Percentiles rank a stretch among this genome's conserved stretches.
phyloP scores from a whole-genome alignment of 37 sponge, comb jelly and placozoan species.

The Mnemiopsis leidyi region DNA sequence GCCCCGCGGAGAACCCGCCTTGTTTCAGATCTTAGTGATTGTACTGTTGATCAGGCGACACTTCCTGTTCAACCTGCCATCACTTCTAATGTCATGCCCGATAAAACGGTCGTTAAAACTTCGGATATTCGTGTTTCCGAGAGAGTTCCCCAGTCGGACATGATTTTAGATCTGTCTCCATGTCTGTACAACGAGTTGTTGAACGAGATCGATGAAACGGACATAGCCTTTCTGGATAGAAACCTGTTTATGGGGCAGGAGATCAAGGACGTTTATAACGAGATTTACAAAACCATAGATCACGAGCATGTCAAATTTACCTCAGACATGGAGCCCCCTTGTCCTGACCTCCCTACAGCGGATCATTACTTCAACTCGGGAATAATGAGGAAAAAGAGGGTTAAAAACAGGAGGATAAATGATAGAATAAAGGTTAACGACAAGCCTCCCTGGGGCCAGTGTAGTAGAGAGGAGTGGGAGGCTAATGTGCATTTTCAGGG shows the following conservation, averaged over 20 bases:
- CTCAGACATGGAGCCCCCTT: slow-evolving; percentile 25
- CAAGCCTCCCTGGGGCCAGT: slow-evolving; percentile 19
- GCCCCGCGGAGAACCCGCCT: neutral
- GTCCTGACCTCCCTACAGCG: slow-evolving; percentile 1
- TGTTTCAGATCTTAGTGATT: neutral
- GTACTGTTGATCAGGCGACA: neutral
- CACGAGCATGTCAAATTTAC: slow-evolving; percentile 71
- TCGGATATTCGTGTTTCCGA: slow-evolving; percentile 79
- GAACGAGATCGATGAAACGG: slow-evolving; percentile 70
- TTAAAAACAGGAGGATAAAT: slow-evolving; percentile 60
- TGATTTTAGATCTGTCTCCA: slow-evolving; percentile 69
- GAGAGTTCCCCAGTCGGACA: slow-evolving; percentile 67
- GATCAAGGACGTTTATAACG: slow-evolving; percentile 72
- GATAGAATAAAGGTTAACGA: neutral
- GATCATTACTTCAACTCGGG: slow-evolving; percentile 55
- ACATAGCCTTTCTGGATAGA: slow-evolving; percentile 73
- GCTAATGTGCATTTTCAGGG: slow-evolving; percentile 49
- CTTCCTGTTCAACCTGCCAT: slow-evolving; percentile 58
- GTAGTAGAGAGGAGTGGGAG: slow-evolving; percentile 59
- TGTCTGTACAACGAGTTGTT: slow-evolving; percentile 77
- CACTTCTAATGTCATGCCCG: slow-evolving; percentile 52
- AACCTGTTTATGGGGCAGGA: slow-evolving; percentile 73
- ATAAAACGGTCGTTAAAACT: slow-evolving; percentile 61
- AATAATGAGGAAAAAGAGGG: neutral
- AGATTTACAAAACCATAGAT: slow-evolving; percentile 72